These are phyloP conservation scores for Atta cephalotes DNA, from an alignment of 1,140 invertebrate genomes.

Conservation along the genomic window DNA sequence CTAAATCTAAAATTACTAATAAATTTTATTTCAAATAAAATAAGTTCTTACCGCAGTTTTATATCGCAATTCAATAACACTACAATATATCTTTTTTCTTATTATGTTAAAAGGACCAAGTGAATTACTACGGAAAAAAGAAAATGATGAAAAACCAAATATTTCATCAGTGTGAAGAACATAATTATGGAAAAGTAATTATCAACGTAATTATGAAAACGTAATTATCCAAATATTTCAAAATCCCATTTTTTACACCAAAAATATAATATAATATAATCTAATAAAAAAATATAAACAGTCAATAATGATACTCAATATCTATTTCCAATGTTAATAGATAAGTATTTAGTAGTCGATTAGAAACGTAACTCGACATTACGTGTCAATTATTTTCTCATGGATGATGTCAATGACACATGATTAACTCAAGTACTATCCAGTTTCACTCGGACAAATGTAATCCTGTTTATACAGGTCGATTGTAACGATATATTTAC, in stretches of 20 bases:
- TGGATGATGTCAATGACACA: slow-evolving; percentile 26
- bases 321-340: not conserved
- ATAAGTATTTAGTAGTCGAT: not conserved
- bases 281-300: no score
- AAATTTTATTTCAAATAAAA: not conserved
- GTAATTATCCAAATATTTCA: no score
- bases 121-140: no score
- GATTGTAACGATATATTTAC: not conserved
- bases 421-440: slow-evolving; percentile 58
- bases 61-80: not conserved
- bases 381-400: slow-evolving; percentile 20
- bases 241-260: no score
- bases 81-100: no score
- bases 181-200: no score
- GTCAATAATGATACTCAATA: no score
- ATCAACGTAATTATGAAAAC: no score
- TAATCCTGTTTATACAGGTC: slow-evolving; percentile 68
- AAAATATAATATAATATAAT: no score
- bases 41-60: not conserved
- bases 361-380: not conserved
- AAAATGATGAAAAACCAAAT: no score
- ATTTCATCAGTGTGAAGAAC: no score
- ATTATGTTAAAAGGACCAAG: no score
- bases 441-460: slow-evolving; percentile 56
- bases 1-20: not conserved